A percentile compares a stretch with the other conserved stretches of the same genome.
Conservation (phyloP, 1,140 invertebrate genomes). For the Orius insidiosus region DNA sequence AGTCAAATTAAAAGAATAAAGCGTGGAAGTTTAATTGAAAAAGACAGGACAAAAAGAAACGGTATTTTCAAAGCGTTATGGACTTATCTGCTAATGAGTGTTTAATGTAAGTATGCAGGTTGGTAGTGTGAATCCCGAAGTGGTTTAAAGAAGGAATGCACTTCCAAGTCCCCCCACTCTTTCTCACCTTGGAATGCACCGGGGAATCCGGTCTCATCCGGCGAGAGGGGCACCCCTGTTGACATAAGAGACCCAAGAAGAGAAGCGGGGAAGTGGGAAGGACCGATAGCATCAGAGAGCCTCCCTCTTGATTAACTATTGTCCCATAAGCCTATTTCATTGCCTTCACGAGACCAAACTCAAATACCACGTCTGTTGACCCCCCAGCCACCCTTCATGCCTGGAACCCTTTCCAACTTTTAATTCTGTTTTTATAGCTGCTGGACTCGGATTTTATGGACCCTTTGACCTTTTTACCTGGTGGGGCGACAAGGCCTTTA, state of each 20-base stretch:
- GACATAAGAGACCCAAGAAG: constrained; percentile 3
- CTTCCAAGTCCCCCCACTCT: neutral
- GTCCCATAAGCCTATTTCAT: constrained; percentile 11
- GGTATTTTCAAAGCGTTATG: no score
- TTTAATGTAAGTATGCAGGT: constrained; percentile 1
- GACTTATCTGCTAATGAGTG: constrained; percentile 1
- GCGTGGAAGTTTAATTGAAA: neutral
- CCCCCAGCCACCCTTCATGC: neutral
- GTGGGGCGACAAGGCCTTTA: no score
- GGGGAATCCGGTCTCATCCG: neutral
- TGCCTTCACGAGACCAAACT: constrained; percentile 3
- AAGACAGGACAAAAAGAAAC: neutral
- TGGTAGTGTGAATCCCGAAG: constrained; percentile 1
- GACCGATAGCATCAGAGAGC: neutral
- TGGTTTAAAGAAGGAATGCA: neutral
- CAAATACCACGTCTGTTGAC: constrained; percentile 2
- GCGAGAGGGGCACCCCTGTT: constrained; percentile 2
- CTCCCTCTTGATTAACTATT: constrained; percentile 8
- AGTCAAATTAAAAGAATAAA: no score
- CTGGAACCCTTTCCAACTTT: no score
- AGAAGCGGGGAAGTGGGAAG: neutral
- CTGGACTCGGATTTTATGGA: no score
- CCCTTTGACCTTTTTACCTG: no score
- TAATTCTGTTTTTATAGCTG: no score
- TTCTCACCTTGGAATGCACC: constrained; percentile 1